Conservation (phyloP, 1,140 invertebrate species). For the Nasonia longicornis region DNA sequence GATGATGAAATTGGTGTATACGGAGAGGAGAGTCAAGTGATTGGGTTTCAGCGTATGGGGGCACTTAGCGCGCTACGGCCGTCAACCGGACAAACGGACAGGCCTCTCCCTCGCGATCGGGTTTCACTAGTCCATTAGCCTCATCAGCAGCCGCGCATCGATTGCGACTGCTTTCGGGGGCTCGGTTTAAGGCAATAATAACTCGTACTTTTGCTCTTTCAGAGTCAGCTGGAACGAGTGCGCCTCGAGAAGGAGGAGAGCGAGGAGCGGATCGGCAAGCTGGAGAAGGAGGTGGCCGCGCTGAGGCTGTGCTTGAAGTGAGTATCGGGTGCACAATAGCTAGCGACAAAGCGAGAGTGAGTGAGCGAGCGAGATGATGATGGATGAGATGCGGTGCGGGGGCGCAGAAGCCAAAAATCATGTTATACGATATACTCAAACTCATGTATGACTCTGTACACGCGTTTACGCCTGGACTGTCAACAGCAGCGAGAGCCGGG, state of each 20-base stretch:
- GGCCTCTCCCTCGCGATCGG: conserved; percentile 61
- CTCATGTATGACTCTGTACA: neutral
- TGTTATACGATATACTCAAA: neutral
- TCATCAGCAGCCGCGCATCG: conserved; percentile 52
- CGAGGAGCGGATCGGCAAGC: conserved; percentile 57
- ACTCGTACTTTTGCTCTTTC: conserved; percentile 43
- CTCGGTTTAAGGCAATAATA: neutral
- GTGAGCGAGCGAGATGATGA: neutral
- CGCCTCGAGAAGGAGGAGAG: conserved; percentile 59
- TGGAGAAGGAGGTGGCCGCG: conserved; percentile 61
- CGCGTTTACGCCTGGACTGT: neutral
- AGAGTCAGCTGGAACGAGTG: conserved; percentile 60
- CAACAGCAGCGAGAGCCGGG: conserved; percentile 61
- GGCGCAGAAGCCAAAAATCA: neutral
- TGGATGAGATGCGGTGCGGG: neutral
- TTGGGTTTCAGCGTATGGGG: conserved; percentile 62
- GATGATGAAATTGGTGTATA: conserved; percentile 35
- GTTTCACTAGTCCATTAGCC: conserved; percentile 69
- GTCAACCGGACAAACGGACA: conserved; percentile 56
- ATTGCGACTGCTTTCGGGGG: neutral
- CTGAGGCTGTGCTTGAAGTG: conserved; percentile 62
- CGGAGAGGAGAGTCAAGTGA: conserved; percentile 49
- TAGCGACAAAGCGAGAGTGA: neutral
- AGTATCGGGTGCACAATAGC: conserved; percentile 47
- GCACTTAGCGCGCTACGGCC: conserved; percentile 27